Evolutionary conservation across 2,888 invertebrate genomes (phyloP).

Genomic region (Thyatira batis): DNA sequence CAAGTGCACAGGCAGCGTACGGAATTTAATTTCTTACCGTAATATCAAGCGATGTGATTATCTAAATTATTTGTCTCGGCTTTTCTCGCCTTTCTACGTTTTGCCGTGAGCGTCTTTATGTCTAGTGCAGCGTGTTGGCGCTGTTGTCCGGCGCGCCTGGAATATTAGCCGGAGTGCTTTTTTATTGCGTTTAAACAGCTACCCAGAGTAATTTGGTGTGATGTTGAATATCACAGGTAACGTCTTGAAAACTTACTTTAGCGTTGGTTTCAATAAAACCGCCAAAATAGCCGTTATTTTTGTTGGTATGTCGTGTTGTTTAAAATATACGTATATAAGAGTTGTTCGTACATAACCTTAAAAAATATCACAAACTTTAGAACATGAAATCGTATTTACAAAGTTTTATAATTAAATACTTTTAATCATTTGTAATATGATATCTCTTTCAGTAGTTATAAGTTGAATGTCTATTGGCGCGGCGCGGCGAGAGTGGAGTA

Average conservation of each 20-base stretch:
- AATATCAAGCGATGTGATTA: constrained; percentile 47
- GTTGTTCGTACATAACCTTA: no score
- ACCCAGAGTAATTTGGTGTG: constrained; percentile 46
- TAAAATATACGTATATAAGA: no score
- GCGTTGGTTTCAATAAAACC: constrained; percentile 9
- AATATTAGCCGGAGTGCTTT: constrained; percentile 70
- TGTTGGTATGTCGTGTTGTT: no score
- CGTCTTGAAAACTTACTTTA: constrained; percentile 6
- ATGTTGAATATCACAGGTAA: constrained; percentile 21
- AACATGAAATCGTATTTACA: constrained; percentile 3
- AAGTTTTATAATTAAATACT: constrained; percentile 9
- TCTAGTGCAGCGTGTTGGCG: constrained; percentile 36
- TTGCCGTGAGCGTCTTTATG: constrained; percentile 41
- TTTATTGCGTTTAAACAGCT: constrained; percentile 64
- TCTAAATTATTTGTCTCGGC: constrained; percentile 48
- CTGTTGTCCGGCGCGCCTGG: constrained; percentile 40
- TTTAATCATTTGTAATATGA: constrained; percentile 47
- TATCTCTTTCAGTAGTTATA: constrained; percentile 55
- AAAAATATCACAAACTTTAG: constrained; percentile 7
- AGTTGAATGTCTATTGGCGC: constrained; percentile 45
- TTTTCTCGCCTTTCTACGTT: constrained; percentile 21
- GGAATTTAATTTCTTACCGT: constrained; percentile 43
- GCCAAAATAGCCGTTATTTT: no score
- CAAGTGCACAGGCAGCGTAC: constrained; percentile 15
- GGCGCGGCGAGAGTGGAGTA: constrained; percentile 31